phyloP scores from a whole-genome alignment of 1,140 invertebrate species.

The Cydia amplana region DNA sequence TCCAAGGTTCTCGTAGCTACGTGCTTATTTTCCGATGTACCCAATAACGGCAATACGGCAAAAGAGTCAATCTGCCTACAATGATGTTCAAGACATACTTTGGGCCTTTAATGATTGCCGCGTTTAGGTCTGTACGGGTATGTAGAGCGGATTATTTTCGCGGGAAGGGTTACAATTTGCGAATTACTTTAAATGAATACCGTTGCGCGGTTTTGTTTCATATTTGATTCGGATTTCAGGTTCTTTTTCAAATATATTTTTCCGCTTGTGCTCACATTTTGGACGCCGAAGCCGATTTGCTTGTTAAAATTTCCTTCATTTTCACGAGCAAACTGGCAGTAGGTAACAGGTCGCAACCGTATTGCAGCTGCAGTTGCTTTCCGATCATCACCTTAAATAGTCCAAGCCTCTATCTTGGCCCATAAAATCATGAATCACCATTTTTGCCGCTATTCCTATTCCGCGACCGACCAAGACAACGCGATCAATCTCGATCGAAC shows the following conservation, averaged over 20 bases:
- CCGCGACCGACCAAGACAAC: too few relatives aligned
- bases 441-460: too few relatives aligned
- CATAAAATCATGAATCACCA: too few relatives aligned
- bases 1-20: conserved; percentile 16
- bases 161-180: background rate
- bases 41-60: conserved; percentile 1
- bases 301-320: too few relatives aligned
- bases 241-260: background rate
- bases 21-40: conserved; percentile 21
- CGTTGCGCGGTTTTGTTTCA: background rate
- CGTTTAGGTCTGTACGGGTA: background rate
- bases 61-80: background rate
- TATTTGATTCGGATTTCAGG: background rate
- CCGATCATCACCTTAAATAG: too few relatives aligned
- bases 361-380: too few relatives aligned
- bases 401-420: too few relatives aligned
- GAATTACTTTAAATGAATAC: background rate
- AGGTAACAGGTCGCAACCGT: too few relatives aligned
- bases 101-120: background rate
- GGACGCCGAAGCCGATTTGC: too few relatives aligned
- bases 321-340: too few relatives aligned
- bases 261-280: background rate
- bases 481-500: too few relatives aligned
- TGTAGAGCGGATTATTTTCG: conserved; percentile 8
- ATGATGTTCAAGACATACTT: background rate